Conservation (phyloP, 2,113 vertebrate genomes). For the Lophura nycthemera region DNA sequence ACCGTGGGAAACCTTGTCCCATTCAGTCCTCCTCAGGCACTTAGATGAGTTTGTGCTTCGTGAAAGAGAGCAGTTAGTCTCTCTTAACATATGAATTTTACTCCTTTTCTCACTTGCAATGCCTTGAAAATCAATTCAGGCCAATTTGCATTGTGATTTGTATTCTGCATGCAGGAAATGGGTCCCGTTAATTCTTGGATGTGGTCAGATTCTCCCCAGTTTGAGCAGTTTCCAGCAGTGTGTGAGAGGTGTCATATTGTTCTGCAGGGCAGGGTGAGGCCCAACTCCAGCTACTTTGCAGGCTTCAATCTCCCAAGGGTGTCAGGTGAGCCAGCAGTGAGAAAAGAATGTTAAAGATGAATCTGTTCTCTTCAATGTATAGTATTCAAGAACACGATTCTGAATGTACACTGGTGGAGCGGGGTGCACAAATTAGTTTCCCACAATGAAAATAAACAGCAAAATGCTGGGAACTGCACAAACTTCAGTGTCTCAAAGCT, state of each 20-base stretch:
- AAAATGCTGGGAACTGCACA: slow-evolving; percentile 30
- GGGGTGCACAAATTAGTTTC: slow-evolving; percentile 4
- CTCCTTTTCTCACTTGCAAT: background rate
- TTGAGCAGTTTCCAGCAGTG: background rate
- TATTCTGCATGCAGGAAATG: background rate
- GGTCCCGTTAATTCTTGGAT: too few species aligned
- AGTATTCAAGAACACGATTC: background rate
- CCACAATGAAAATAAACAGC: slow-evolving; percentile 55
- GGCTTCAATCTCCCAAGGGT: background rate
- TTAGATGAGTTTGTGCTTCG: background rate
- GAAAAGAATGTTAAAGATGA: background rate
- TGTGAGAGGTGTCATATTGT: background rate
- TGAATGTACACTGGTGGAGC: background rate
- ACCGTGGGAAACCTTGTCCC: background rate
- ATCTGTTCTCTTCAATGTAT: background rate
- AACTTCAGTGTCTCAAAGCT: slow-evolving; percentile 48
- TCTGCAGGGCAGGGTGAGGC: background rate
- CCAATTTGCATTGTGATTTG: background rate
- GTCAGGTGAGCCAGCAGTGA: background rate
- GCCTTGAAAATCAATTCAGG: background rate
- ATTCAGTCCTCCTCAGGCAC: background rate
- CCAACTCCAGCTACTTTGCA: background rate
- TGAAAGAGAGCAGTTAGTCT: background rate
- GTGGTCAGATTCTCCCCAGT: background rate
- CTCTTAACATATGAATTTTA: background rate